A percentile compares a stretch with the other conserved stretches of the same genome.
These are phyloP conservation scores for Drosophila funebris DNA, from an alignment of 1,140 invertebrate species.

Conservation along the genomic window DNA sequence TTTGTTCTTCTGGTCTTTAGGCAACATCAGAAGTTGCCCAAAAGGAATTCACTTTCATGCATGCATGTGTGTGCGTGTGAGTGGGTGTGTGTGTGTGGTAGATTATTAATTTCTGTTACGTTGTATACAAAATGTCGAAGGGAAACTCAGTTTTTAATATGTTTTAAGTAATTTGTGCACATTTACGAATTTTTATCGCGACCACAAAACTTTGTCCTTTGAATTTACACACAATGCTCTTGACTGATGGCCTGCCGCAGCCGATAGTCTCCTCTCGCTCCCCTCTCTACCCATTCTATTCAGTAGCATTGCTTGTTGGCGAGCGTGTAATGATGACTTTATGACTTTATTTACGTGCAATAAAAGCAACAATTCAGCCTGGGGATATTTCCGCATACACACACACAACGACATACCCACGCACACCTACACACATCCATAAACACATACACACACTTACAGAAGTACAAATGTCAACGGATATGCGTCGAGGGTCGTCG, in stretches of 20 bases:
- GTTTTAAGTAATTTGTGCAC: conserved; percentile 77
- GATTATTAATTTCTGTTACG: conserved; percentile 65
- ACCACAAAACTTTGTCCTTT: conserved; percentile 72
- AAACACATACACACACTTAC: neutral
- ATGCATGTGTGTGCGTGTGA: neutral
- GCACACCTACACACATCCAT: neutral
- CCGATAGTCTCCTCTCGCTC: neutral
- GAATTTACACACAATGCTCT: conserved; percentile 36
- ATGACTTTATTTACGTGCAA: conserved; percentile 81
- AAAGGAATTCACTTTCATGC: conserved; percentile 51
- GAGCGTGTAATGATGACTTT: conserved; percentile 77
- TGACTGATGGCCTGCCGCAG: neutral
- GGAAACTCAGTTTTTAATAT: conserved; percentile 58
- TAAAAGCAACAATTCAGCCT: conserved; percentile 65
- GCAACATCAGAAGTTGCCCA: neutral
- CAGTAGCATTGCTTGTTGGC: conserved; percentile 51
- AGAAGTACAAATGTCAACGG: too few species aligned
- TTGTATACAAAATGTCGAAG: conserved; percentile 48
- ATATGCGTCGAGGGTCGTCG: conserved; percentile 7
- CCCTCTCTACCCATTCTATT: neutral
- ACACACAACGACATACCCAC: neutral
- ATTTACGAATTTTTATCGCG: conserved; percentile 77
- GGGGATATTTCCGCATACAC: conserved; percentile 20
- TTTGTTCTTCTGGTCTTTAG: neutral
- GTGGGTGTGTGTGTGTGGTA: neutral